Conservation (phyloP, 2,797 vertebrate genomes). For the Phrynocephalus vlangalii region DNA sequence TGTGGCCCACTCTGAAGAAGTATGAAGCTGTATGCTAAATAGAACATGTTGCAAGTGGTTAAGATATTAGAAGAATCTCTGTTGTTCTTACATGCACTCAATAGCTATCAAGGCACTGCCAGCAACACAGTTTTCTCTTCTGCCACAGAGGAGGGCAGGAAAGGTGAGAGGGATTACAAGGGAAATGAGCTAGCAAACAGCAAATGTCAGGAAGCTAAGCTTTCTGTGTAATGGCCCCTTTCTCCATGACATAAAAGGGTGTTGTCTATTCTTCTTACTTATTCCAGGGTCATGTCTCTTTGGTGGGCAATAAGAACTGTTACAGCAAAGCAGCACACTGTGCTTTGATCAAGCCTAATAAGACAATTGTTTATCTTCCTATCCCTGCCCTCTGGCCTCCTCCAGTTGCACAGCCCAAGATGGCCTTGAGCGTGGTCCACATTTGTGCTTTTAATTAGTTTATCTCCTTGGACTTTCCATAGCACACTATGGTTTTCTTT, state of each 20-base stretch:
- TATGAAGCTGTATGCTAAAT: no score
- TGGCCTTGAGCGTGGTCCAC: constrained; percentile 3
- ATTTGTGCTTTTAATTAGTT: constrained; percentile 48
- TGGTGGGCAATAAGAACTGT: constrained; percentile 1
- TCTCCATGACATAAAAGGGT: background rate
- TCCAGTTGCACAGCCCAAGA: background rate
- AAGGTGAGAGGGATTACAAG: background rate
- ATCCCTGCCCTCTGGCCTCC: background rate
- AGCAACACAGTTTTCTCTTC: background rate
- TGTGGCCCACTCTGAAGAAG: no score
- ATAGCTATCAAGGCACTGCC: constrained; percentile 5
- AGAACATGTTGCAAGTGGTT: no score
- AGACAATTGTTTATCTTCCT: constrained; percentile 13
- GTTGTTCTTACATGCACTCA: background rate
- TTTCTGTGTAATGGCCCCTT: background rate
- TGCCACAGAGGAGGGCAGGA: background rate
- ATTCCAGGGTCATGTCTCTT: background rate
- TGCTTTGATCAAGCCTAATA: background rate
- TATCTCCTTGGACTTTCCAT: constrained; percentile 17
- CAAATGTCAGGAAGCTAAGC: background rate
- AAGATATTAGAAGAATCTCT: no score
- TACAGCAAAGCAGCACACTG: background rate
- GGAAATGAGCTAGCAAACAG: background rate
- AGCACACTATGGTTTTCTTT: background rate
- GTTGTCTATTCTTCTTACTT: background rate